phyloP scores from a whole-genome alignment of 2,113 vertebrate species.

The Tragelaphus strepsiceros region DNA sequence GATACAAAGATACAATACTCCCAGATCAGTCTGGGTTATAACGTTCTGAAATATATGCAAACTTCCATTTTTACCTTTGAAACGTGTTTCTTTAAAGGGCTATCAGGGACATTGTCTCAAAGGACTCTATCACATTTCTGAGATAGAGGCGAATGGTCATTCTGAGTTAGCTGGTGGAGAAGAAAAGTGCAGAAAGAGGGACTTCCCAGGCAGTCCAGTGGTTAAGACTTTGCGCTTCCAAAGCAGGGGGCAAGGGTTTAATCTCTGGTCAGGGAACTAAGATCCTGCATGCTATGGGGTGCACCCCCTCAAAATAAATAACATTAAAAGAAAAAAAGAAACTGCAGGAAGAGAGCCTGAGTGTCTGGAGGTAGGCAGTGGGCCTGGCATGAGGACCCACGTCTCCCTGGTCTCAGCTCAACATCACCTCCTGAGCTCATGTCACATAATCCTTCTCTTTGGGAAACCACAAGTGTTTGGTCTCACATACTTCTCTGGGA shows the following conservation, averaged over 20 bases:
- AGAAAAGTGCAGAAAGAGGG: accelerated
- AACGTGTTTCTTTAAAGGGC: not conserved
- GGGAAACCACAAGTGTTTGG: not conserved
- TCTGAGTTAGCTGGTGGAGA: not conserved
- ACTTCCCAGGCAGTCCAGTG: not conserved
- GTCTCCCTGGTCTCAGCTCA: not conserved
- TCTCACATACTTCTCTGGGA: not conserved
- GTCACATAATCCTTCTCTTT: not conserved
- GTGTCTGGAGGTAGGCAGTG: accelerated
- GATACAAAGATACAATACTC: not conserved
- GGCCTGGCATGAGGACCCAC: accelerated
- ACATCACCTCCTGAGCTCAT: accelerated
- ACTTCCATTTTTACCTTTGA: not conserved
- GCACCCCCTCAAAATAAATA: not conserved
- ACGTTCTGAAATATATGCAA: not conserved
- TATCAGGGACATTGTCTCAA: not conserved
- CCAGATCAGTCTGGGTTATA: not conserved
- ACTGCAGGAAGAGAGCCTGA: accelerated
- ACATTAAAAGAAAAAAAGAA: not conserved
- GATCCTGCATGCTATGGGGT: not conserved
- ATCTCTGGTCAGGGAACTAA: not conserved
- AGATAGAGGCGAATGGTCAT: not conserved
- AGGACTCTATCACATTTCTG: not conserved
- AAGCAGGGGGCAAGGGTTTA: not conserved
- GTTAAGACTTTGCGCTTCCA: not conserved